phyloP scores from a whole-genome alignment of 2,888 invertebrate species.

The Protophormia terraenovae region DNA sequence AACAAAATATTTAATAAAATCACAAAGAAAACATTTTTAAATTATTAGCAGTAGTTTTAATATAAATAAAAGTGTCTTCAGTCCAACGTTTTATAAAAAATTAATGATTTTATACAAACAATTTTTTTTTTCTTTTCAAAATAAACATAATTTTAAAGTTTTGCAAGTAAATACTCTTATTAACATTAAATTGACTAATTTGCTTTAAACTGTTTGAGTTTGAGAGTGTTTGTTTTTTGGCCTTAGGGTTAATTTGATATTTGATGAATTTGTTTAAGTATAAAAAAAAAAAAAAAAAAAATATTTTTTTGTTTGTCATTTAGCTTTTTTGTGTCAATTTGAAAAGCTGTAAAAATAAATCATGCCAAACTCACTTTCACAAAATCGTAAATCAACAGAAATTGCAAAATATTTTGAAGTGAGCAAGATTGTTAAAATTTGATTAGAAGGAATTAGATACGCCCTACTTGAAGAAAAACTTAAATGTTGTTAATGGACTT shows the following conservation, averaged over 20 bases:
- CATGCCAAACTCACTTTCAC: constrained; percentile 35
- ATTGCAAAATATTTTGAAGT: constrained; percentile 14
- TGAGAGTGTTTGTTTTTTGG: background rate
- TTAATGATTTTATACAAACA: background rate
- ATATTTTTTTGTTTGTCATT: background rate
- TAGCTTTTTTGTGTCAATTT: constrained; percentile 39
- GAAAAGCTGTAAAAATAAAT: background rate
- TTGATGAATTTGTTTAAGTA: constrained; percentile 14
- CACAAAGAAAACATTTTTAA: too few species aligned
- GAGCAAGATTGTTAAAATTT: background rate
- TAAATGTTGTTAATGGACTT: too few species aligned
- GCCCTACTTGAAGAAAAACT: background rate
- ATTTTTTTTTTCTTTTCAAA: background rate
- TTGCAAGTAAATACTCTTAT: background rate
- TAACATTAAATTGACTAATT: background rate
- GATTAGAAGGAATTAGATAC: background rate
- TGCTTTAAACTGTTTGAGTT: background rate
- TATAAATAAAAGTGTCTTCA: constrained; percentile 25
- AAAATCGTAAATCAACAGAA: constrained; percentile 1
- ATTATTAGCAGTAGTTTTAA: too few species aligned
- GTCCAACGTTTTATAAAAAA: constrained; percentile 23
- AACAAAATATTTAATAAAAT: too few species aligned
- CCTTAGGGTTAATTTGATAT: constrained; percentile 19
- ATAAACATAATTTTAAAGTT: background rate
- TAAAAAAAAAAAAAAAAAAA: too few species aligned